A percentile compares a stretch with the other conserved stretches of the same genome.
Conservation (phyloP, 30 jellyfish, hydroid and myxozoan genomes). For the Catostylus mosaicus region DNA sequence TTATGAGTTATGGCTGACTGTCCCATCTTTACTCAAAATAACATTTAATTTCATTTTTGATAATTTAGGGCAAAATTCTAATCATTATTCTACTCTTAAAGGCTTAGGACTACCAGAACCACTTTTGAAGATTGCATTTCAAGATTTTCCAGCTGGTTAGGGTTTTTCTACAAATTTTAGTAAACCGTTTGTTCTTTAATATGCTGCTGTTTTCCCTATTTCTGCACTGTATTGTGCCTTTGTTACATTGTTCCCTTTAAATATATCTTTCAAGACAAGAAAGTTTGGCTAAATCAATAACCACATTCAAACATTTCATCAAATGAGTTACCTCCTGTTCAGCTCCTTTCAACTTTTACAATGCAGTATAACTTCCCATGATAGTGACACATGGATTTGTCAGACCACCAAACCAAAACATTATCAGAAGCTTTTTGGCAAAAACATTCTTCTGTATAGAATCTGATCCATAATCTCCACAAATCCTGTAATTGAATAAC, state of each 20-base stretch:
- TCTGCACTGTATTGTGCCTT: too few species aligned
- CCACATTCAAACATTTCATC: too few species aligned
- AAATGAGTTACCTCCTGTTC: too few species aligned
- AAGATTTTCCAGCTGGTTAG: conserved; percentile 23
- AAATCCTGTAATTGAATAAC: conserved; percentile 3
- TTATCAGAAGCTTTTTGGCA: conserved; percentile 15
- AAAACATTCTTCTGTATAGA: background rate
- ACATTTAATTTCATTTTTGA: conserved; percentile 10
- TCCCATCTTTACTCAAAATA: conserved; percentile 64
- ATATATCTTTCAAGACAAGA: too few species aligned
- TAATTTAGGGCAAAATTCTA: conserved; percentile 2
- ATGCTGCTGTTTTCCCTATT: too few species aligned
- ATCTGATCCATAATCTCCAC: conserved; percentile 17
- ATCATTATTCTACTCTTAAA: background rate
- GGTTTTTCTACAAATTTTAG: too few species aligned
- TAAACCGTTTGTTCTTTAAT: too few species aligned
- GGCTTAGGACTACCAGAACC: conserved; percentile 30
- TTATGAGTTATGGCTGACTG: conserved; percentile 72
- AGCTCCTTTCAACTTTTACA: background rate
- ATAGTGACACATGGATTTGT: conserved; percentile 4
- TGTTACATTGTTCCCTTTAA: too few species aligned
- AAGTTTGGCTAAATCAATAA: too few species aligned
- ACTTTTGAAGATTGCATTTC: conserved; percentile 9
- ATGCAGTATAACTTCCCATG: conserved; percentile 12
- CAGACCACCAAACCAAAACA: background rate